Conservation (phyloP, 2,797 vertebrate genomes). For the Xyrichtys novacula region DNA sequence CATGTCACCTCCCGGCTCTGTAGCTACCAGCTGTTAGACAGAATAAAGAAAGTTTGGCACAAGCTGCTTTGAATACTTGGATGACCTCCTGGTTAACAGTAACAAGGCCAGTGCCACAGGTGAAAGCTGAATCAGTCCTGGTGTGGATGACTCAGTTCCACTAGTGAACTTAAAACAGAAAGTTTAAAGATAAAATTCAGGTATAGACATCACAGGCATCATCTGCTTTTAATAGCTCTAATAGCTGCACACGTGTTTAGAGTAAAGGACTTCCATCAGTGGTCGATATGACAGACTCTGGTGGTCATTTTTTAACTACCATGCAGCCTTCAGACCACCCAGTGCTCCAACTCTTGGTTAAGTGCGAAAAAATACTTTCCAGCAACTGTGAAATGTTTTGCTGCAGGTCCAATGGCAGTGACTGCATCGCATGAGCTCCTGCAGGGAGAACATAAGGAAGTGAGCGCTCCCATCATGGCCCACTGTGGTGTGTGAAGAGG, state of each 20-base stretch:
- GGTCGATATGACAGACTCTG: conserved; percentile 1
- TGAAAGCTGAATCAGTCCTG: no score
- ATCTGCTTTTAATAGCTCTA: not conserved
- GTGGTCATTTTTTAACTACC: conserved; percentile 11
- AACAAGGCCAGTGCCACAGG: no score
- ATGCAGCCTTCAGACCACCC: conserved; percentile 10
- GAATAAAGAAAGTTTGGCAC: no score
- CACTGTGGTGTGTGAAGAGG: conserved; percentile 12
- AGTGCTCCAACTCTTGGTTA: conserved; percentile 15
- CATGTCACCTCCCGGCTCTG: no score
- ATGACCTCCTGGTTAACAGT: no score
- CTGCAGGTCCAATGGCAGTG: conserved; percentile 38
- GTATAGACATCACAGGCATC: no score
- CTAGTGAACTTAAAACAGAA: no score
- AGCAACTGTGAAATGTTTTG: conserved; percentile 33
- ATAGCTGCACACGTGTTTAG: not conserved
- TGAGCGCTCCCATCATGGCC: not conserved
- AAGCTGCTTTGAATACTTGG: no score
- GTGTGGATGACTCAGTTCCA: no score
- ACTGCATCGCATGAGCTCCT: conserved; percentile 16
- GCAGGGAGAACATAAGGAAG: conserved; percentile 10
- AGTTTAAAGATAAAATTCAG: no score
- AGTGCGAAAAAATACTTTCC: conserved; percentile 39
- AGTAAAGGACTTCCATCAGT: not conserved
- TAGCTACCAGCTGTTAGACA: no score